These are phyloP conservation scores for Ceratosolen solmsi DNA, from an alignment of 1,140 invertebrate species.

Conservation along the genomic window DNA sequence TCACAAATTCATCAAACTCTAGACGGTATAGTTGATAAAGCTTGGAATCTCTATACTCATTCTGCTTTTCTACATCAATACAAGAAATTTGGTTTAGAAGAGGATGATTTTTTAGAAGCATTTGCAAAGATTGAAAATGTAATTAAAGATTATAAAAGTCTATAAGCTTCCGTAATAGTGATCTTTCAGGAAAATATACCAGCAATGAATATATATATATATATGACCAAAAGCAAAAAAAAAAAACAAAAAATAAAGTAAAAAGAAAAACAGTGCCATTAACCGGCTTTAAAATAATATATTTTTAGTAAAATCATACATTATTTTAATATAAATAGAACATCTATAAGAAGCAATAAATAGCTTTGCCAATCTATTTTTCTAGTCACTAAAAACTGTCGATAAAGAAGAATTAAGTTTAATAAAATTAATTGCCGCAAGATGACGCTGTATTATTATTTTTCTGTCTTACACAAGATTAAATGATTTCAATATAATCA, in stretches of 20 bases:
- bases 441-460: constrained; percentile 30
- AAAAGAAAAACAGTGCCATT: constrained; percentile 36
- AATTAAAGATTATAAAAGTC: constrained; percentile 68
- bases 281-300: constrained; percentile 9
- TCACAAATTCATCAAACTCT: constrained; percentile 65
- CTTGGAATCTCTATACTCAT: constrained; percentile 72
- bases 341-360: constrained; percentile 8
- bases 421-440: constrained; percentile 7
- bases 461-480: neutral
- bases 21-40: constrained; percentile 68
- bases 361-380: constrained; percentile 44
- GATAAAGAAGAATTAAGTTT: constrained; percentile 38
- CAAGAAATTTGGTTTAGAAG: constrained; percentile 71
- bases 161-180: constrained; percentile 19
- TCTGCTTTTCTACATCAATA: constrained; percentile 76
- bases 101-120: constrained; percentile 71
- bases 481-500: constrained; percentile 1
- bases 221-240: too few species aligned
- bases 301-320: neutral
- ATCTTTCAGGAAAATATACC: neutral
- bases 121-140: constrained; percentile 73
- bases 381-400: constrained; percentile 50
- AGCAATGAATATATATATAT: neutral
- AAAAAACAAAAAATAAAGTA: too few species aligned
- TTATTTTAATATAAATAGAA: constrained; percentile 19